phyloP scores from a whole-genome alignment of 2,888 invertebrate species.

The Tinea semifulvella region DNA sequence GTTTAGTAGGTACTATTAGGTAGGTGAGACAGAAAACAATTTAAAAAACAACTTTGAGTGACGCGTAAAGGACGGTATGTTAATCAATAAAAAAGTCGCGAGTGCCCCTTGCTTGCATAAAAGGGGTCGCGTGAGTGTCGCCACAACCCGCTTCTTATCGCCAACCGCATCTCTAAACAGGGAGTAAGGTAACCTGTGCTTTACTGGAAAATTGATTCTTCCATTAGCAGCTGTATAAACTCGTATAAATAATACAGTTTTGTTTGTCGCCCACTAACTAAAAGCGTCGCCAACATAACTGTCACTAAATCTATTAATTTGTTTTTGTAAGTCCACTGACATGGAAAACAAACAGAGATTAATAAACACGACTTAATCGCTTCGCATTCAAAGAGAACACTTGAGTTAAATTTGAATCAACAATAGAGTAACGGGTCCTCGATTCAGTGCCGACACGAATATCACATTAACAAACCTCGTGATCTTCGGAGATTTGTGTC shows the following conservation, averaged over 20 bases:
- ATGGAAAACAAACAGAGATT: constrained; percentile 7
- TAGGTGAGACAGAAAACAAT: too few species aligned
- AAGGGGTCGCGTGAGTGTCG: constrained; percentile 62
- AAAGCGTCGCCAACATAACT: not conserved
- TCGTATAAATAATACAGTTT: not conserved
- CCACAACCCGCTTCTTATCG: constrained; percentile 53
- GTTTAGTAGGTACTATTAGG: too few species aligned
- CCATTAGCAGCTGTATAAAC: not conserved
- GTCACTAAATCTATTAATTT: constrained; percentile 1
- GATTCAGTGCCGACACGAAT: constrained; percentile 58
- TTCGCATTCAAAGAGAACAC: constrained; percentile 17
- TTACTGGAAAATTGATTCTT: not conserved
- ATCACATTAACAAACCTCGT: constrained; percentile 61
- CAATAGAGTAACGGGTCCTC: constrained; percentile 58
- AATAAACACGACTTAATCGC: constrained; percentile 8
- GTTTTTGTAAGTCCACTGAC: constrained; percentile 6
- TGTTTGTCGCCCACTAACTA: not conserved
- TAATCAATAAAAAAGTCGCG: constrained; percentile 63
- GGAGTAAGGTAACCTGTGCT: constrained; percentile 2
- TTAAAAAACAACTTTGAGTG: too few species aligned
- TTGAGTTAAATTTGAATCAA: constrained; percentile 41
- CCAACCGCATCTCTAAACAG: constrained; percentile 41
- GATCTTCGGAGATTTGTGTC: constrained; percentile 61
- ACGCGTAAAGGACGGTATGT: constrained; percentile 20
- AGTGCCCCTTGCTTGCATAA: constrained; percentile 39